Percentiles rank a stretch among this genome's conserved stretches.
Conservation (phyloP, 2,888 invertebrate genomes). For the Nycteola revayana region DNA sequence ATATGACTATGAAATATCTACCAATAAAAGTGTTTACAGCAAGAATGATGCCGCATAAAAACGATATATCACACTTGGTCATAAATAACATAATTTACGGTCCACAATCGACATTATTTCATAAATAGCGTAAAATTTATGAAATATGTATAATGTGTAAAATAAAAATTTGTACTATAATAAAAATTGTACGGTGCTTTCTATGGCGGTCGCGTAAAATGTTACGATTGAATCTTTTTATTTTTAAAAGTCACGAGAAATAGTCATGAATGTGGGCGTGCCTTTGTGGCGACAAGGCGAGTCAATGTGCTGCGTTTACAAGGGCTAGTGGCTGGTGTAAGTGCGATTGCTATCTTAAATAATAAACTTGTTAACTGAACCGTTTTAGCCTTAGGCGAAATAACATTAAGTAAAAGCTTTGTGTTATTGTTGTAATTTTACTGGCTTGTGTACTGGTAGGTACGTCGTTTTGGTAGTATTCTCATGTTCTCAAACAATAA, state of each 20-base stretch:
- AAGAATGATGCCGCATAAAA: constrained; percentile 16
- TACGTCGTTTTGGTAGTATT: too few relatives aligned
- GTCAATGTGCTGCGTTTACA: constrained; percentile 36
- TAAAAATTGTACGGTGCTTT: constrained; percentile 13
- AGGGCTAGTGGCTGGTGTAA: constrained; percentile 12
- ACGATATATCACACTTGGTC: constrained; percentile 11
- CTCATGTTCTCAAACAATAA: too few relatives aligned
- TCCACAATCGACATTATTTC: constrained; percentile 14
- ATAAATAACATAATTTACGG: constrained; percentile 27
- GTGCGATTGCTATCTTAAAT: too few relatives aligned
- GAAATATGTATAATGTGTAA: not conserved
- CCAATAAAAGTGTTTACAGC: constrained; percentile 4
- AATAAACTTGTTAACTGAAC: too few relatives aligned
- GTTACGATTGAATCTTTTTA: constrained; percentile 30
- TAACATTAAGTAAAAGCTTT: too few relatives aligned
- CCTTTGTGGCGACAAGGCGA: constrained; percentile 50
- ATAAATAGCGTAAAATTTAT: constrained; percentile 16
- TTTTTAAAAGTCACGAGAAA: constrained; percentile 55
- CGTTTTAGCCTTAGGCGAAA: too few relatives aligned
- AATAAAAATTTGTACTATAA: constrained; percentile 11
- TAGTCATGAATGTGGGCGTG: constrained; percentile 53
- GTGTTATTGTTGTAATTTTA: too few relatives aligned
- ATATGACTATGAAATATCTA: constrained; percentile 19
- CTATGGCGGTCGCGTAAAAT: constrained; percentile 31
- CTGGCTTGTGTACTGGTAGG: too few relatives aligned